Evolutionary conservation across 2,113 vertebrate genomes (phyloP), one percentile per base, ranked within the genome.

Genomic region (Bambusicola thoracicus): DNA sequence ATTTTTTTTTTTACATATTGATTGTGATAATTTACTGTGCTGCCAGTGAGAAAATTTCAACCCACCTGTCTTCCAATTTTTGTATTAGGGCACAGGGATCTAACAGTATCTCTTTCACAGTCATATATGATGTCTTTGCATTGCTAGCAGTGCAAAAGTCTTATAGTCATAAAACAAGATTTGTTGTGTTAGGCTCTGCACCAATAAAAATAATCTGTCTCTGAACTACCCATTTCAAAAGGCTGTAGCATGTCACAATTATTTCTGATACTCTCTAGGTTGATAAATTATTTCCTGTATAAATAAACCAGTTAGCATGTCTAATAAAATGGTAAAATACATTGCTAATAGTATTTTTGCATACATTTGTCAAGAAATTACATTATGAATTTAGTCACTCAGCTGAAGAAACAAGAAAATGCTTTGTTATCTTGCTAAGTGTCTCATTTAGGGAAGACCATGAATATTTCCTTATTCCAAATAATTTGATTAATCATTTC

Each of bases 401-500:
- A 85, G 30, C 22, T 83, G 53, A 82, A 65, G 32, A 85, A 75
- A 72, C 55, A 8, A 85, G 29, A n/a, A 89, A 36, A 30, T 62
- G 32, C 29, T 76, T 77, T 20, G 10, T 89, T 40, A 27, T 70
- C 73, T 78, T 67, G 3, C 20, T 90, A 27, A 43, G 74, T 74
- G 41, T 73, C 44, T 81, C 14, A 51, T 72, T 93, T 53, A 66
- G 48, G 17, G 30, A 90, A 83, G 40, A 65, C 10, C 5, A 56
- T 74, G 63, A 49, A 46, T 29, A 38, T 72, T 65, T 65, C 38
- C 51, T 22, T 74, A 68, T 77, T 58, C 5, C 24, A 32, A 83
- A 44, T 88, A 85, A 92, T 94, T 82, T 80, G 62, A 89, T 93
- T 92, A 95, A 95, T 95, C 81, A 92, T 94, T 96, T 94, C 65